These are phyloP conservation scores for Atta cephalotes DNA, from an alignment of 1,140 invertebrate species.

Conservation along the genomic window DNA sequence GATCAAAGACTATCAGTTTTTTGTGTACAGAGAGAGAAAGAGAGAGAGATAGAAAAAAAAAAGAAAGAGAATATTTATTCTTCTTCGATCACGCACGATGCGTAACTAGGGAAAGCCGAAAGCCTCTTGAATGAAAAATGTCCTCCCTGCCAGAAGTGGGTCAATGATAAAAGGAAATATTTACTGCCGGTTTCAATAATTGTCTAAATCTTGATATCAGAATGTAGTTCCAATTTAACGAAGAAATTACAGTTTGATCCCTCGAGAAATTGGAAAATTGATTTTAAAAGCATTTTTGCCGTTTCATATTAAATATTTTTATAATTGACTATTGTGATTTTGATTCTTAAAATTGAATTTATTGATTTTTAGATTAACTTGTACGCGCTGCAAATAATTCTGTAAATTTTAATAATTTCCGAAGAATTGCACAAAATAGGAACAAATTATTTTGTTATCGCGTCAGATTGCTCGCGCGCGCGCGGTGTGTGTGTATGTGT, in stretches of 20 bases:
- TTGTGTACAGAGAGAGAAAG: background rate
- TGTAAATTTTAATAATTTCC: background rate
- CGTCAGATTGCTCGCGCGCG: background rate
- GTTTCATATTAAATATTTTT: slow-evolving; percentile 1
- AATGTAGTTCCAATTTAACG: slow-evolving; percentile 3
- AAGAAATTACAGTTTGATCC: background rate
- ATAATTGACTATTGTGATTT: background rate
- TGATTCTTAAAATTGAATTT: background rate
- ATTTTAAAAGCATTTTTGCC: background rate
- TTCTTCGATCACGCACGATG: slow-evolving; percentile 25
- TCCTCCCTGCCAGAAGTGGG: background rate
- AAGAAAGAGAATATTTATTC: background rate
- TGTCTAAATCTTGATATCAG: background rate
- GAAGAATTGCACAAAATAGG: background rate
- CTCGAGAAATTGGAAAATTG: background rate
- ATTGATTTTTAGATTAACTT: background rate
- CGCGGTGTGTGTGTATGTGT: too few relatives aligned
- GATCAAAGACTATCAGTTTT: slow-evolving; percentile 36
- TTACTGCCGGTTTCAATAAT: background rate
- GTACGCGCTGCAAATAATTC: background rate
- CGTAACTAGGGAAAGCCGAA: slow-evolving; percentile 14
- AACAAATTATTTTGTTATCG: background rate
- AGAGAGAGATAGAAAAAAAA: background rate
- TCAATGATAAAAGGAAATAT: slow-evolving; percentile 26
- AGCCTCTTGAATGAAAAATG: slow-evolving; percentile 22